phyloP scores from a whole-genome alignment of 2,113 vertebrate species.

The Lepisosteus osseus region DNA sequence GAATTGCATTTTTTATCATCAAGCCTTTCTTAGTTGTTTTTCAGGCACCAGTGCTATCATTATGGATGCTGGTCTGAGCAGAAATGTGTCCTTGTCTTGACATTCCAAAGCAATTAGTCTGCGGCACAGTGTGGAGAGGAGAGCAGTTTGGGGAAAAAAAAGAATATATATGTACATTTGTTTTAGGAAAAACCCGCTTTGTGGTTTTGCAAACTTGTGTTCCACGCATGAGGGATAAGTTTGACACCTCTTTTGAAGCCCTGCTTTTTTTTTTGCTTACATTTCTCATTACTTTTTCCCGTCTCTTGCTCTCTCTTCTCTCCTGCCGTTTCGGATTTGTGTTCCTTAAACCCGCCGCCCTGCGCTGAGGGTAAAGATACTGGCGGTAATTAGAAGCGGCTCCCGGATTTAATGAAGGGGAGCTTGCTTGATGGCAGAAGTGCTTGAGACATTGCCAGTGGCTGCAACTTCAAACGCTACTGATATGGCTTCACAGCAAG shows the following conservation, averaged over 20 bases:
- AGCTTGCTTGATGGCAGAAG: slow-evolving; percentile 49
- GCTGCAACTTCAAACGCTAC: slow-evolving; percentile 75
- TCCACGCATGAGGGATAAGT: background rate
- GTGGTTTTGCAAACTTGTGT: too few species aligned
- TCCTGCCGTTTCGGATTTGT: slow-evolving; percentile 38
- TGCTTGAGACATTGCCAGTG: slow-evolving; percentile 60
- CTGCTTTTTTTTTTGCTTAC: background rate
- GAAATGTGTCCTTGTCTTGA: too few species aligned
- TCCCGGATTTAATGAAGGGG: slow-evolving; percentile 63
- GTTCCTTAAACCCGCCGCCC: slow-evolving; percentile 39
- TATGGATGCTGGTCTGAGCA: too few species aligned
- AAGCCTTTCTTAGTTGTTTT: too few species aligned
- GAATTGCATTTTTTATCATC: too few species aligned
- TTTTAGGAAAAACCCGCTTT: too few species aligned
- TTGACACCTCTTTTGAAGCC: background rate
- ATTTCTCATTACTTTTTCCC: background rate
- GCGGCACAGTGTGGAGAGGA: too few species aligned
- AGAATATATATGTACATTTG: too few species aligned
- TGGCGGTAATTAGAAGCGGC: slow-evolving; percentile 58
- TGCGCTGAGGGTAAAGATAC: slow-evolving; percentile 36
- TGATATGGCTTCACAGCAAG: slow-evolving; percentile 65
- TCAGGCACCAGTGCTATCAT: too few species aligned
- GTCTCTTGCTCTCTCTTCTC: slow-evolving; percentile 9
- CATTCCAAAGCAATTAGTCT: too few species aligned
- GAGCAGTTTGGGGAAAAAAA: too few species aligned